Evolutionary conservation across 1,140 invertebrate species (phyloP), one percentile per base, ranked within the genome.

Genomic region (Laupala kohalensis): DNA sequence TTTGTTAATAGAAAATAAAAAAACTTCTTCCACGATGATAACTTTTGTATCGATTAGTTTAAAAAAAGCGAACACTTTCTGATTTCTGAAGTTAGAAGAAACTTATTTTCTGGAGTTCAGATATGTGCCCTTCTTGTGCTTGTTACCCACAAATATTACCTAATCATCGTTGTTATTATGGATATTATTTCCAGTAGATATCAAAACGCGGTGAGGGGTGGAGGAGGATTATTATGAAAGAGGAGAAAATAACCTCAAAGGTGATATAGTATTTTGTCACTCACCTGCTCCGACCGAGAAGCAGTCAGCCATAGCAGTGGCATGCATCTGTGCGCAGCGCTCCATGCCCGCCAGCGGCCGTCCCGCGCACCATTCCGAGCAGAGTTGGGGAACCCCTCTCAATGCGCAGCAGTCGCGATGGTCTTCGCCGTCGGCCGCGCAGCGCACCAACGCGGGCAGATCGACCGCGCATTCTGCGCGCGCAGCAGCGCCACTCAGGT

Each of bases 381-480:
- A 93, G 63, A 85, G 83, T 9, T 87, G 81, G 0, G 90, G 90
- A 5, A 94, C 89, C 24, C 89, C 87, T 77, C 84, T 85, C 12
- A 89, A 86, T 0, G 88, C 87, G 78, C 92, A 94, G 77, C 92
- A 94, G 64, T 86, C 86, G 25, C 91, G 81, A 77, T 93, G 92
- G 79, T 94, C 92, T 74, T 82, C 81, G 1, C 84, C 84, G 76
- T 86, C 85, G 84, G 91, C 89, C 3, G 90, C 90, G 76, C 92
- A 93, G 76, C 88, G 88, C 90, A 94, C 92, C 23, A 93, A 81
- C 76, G 93, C 94, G 78, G 92, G 88, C 76, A 93, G 90, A 78
- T 93, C 91, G 64, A 86, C 83, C 73, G 92, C 86, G 78, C 92
- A 94, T 76, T 91, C 87, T 0, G 89, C 88, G 63, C 86, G 85